Evolutionary conservation across 2,113 vertebrate species (phyloP), one percentile per base, ranked within the genome.

Genomic region (Podilymbus podiceps): DNA sequence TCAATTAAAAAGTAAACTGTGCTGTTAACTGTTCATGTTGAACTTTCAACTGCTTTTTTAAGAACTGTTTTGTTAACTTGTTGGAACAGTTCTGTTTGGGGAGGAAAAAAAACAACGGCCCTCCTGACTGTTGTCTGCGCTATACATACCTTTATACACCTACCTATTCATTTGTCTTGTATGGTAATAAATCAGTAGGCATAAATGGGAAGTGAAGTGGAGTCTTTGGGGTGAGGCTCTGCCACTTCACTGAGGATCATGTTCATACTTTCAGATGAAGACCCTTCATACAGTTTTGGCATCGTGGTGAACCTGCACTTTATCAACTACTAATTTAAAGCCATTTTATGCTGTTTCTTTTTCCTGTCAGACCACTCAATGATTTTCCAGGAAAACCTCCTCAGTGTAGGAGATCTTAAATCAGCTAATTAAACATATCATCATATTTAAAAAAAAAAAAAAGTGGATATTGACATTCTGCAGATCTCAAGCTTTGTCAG

Each of bases 91-190:
- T 93, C 64, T 90, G 60, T 84, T 35, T 31, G 44, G 17, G 44
- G 38, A 69, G 58, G 11, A 46, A 52, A 76, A 72, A 56, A 86
- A 38, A 64, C 38, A 8, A 38, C 38, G 35, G 23, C 44, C 8
- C 56, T 79, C 64, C 42, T 78, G 22, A 52, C 44, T 53, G 40
- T 67, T 58, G 64, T 69, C 53, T 93, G 73, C 78, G 58, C 31
- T 67, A 42, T 56, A 59, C 81, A 91, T 92, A 73, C 75, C 78
- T 93, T 78, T 84, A 25, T 91, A 80, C 58, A 90, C 88, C 46
- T 87, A 88, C 68, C 62, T 94, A 68, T 86, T 96, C n/a, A 77
- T 96, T 95, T 95, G 90, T 90, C 90, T 89, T 78, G 69, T 75
- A 50, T 21, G 31, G 83, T 79, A 82, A 85, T 95, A 94, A 95